Evolutionary conservation across 1,140 invertebrate species (phyloP), one percentile per base, ranked within the genome.

Genomic region (Cyclina sinensis): DNA sequence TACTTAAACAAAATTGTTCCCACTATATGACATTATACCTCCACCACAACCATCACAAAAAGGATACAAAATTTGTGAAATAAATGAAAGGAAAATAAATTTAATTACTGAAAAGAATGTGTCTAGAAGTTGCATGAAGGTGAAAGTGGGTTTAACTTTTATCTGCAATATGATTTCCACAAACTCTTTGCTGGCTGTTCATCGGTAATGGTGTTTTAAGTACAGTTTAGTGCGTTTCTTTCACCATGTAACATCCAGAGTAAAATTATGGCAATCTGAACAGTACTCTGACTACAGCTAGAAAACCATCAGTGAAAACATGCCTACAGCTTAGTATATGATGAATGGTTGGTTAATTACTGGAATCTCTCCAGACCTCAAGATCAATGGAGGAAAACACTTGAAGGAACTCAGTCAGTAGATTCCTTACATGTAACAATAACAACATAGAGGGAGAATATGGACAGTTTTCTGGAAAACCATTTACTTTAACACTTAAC

Each of bases 341-440:
- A 78, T 78, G 74, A 78, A 78, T 78, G 74, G 74, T 54, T 78
- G 1, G 46, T 54, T 78, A 78, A 78, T 78, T 51, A 78, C 46
- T 78, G 74, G 74, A 78, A 78, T 78, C 74, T n/a, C 46, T 78
- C 74, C 74, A 78, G 74, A 54, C 46, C 12, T 78, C 1, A 27
- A 78, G 27, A 48, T 48, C 70, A 74, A 51, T 70, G 65, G 65
- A 70, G 65, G 65, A 70, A 70, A 37, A 18, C n/a, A n/a, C n/a
- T 0, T 21, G 65, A 70, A 18, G 32, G 27, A 70, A 70, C 3
- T 37, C 3, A 70, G 35, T 1, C 27, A 70, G 35, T 1, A 32
- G 30, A 70, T 37, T 70, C 65, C 32, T 16, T 24, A 32, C 65
- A 70, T 70, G 65, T 70, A 70, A 70, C 27, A 30, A 70, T 21